Base-by-base conservation (phyloP, 1,140 invertebrate genomes). In the Zaprionus taronus region DNA sequence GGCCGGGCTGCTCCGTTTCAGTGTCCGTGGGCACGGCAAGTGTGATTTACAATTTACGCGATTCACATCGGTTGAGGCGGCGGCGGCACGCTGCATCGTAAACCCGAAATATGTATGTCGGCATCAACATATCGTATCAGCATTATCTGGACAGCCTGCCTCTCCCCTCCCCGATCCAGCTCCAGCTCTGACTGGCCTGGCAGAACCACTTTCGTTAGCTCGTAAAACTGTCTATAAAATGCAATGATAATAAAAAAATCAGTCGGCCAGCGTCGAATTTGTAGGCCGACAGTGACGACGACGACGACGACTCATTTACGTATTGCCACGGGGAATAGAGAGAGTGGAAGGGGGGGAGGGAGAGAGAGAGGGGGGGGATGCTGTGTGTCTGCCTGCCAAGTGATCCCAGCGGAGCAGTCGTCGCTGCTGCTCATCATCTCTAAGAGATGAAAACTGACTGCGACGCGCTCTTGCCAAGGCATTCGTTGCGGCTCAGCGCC, bases 181-280 rank as follows among this genome's bases (percentile, higher is more conserved):
- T 3, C 9, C 31, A 31, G 31, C 7, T 28, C 5, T 28, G 26
- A 5, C 34, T 1, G n/a, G 53, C 72, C 55, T 69, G 76, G 65
- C 79, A 80, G 81, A 89, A 90, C 85, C 85, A 89, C 85, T 89
- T 89, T 89, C 85, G 85, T 90, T 90, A 80, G 86, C 79, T 89
- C 85, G 86, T 89, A 89, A 89, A 89, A 90, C 81, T 91, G 85
- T 90, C 85, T 82, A 89, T 89, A 89, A 89, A 90, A 89, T 71
- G 85, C 85, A 85, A 89, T 90, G 85, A 89, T 90, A 89, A 89
- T 89, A 89, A 89, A 89, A 77, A 69, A 87, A 71, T 58, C 77
- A 74, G 77, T 79, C 63, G 73, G 68, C 73, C 77, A 67, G 44
- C 77, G 51, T 57, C 28, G 58, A 68, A 70, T 77, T 72, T 72